phyloP scores from a whole-genome alignment of 2,888 invertebrate species.

The Conus canariensis region DNA sequence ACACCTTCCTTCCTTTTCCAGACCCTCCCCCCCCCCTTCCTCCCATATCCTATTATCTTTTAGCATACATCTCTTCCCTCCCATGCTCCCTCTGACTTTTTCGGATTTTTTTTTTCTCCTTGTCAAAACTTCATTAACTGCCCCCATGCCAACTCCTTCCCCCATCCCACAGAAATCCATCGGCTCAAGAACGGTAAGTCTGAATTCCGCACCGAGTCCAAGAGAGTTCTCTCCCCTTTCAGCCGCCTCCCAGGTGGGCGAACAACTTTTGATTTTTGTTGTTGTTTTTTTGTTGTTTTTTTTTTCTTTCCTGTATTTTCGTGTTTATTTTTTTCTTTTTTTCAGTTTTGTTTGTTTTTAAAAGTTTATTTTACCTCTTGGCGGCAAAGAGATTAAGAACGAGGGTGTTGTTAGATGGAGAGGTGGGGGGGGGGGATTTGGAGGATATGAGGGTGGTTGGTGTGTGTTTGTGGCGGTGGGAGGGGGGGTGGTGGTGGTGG shows the following conservation, averaged over 20 bases:
- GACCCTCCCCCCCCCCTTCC: not conserved
- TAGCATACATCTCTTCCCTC: not conserved
- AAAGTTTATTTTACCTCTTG: not conserved
- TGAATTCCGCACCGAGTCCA: not conserved
- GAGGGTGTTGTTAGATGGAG: too few species aligned
- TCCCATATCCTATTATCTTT: not conserved
- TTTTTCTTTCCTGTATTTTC: not conserved
- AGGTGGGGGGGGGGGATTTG: too few species aligned
- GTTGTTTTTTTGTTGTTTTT: not conserved
- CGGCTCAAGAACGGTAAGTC: not conserved
- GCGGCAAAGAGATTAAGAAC: not conserved
- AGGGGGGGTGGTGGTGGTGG: too few species aligned
- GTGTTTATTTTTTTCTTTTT: not conserved
- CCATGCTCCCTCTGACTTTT: not conserved
- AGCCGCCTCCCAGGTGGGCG: too few species aligned
- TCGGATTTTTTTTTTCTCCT: not conserved
- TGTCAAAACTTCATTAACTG: conserved; percentile 7
- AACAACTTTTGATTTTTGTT: not conserved
- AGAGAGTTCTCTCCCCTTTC: not conserved
- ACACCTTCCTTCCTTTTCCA: not conserved
- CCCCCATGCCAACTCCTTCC: not conserved
- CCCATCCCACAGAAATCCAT: not conserved
- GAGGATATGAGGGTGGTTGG: too few species aligned
- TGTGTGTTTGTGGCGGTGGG: too few species aligned
- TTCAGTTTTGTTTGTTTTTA: not conserved